A percentile compares a stretch with the other conserved stretches of the same genome.
These are phyloP conservation scores for Lepisosteus oculatus DNA, from an alignment of 2,113 vertebrate species.

Conservation along the genomic window DNA sequence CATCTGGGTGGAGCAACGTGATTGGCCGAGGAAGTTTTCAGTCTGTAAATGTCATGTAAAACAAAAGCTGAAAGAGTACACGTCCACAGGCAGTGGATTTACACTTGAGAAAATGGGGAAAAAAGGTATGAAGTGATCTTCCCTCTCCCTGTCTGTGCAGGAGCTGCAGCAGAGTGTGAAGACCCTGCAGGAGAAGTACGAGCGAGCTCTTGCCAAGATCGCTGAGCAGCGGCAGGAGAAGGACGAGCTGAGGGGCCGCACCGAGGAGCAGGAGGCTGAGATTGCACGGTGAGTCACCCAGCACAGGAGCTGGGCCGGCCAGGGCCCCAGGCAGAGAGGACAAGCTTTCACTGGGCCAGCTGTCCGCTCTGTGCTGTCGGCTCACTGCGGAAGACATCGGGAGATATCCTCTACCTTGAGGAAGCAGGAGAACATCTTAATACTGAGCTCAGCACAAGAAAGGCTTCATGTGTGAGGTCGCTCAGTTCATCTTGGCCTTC, in stretches of 20 bases:
- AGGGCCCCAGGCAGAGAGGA: background rate
- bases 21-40: too few relatives aligned
- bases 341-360: background rate
- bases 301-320: background rate
- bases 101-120: background rate
- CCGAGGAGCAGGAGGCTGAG: slow-evolving; percentile 38
- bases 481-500: background rate
- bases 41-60: too few relatives aligned
- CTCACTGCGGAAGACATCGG: background rate
- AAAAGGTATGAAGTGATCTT: background rate
- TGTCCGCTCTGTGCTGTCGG: background rate
- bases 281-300: slow-evolving; percentile 41
- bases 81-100: too few relatives aligned
- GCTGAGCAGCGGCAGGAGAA: slow-evolving; percentile 44
- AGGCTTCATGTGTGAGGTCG: too few relatives aligned
- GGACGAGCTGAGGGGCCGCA: slow-evolving; percentile 23
- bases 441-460: too few relatives aligned
- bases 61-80: too few relatives aligned
- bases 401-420: too few relatives aligned
- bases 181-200: slow-evolving; percentile 37
- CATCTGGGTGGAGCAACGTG: too few relatives aligned
- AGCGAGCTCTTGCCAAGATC: slow-evolving; percentile 52
- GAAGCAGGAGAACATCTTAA: too few relatives aligned
- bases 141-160: background rate
- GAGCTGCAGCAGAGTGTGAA: slow-evolving; percentile 26